Conservation (phyloP, 2,888 invertebrate genomes). For the Eubasilissa splendida region DNA sequence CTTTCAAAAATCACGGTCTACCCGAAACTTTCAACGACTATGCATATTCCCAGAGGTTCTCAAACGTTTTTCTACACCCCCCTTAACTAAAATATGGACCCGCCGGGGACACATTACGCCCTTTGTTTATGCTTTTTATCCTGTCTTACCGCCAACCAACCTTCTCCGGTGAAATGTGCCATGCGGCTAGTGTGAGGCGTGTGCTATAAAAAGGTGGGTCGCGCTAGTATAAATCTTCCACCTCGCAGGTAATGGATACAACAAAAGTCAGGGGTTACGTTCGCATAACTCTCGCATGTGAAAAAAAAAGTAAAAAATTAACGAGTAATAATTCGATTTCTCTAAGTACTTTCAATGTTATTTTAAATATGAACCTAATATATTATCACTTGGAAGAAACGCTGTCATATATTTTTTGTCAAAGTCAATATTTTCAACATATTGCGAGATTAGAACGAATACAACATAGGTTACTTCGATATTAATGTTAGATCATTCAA, state of each 20-base stretch:
- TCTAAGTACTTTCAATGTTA: too few relatives aligned
- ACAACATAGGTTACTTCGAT: too few relatives aligned
- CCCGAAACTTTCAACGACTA: constrained; percentile 10
- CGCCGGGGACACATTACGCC: constrained; percentile 27
- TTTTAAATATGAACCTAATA: too few relatives aligned
- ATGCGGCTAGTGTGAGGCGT: constrained; percentile 7
- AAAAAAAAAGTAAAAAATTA: too few relatives aligned
- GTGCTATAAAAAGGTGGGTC: constrained; percentile 15
- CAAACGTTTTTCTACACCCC: background rate
- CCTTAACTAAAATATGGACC: constrained; percentile 3
- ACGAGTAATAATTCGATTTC: too few relatives aligned
- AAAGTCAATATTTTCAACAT: too few relatives aligned
- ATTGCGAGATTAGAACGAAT: too few relatives aligned
- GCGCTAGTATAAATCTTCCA: constrained; percentile 9
- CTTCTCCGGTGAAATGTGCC: background rate
- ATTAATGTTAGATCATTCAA: too few relatives aligned
- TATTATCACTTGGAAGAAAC: too few relatives aligned
- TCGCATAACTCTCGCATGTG: too few relatives aligned
- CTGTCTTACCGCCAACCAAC: constrained; percentile 1
- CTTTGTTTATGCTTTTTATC: constrained; percentile 36
- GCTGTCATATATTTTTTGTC: too few relatives aligned
- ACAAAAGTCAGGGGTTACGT: too few relatives aligned
- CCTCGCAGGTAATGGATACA: background rate
- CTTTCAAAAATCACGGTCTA: constrained; percentile 25
- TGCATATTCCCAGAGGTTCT: constrained; percentile 20